Percentiles rank a stretch among this genome's conserved stretches.
phyloP scores from a whole-genome alignment of 2,888 invertebrate genomes.

The Drosophila rubida region DNA sequence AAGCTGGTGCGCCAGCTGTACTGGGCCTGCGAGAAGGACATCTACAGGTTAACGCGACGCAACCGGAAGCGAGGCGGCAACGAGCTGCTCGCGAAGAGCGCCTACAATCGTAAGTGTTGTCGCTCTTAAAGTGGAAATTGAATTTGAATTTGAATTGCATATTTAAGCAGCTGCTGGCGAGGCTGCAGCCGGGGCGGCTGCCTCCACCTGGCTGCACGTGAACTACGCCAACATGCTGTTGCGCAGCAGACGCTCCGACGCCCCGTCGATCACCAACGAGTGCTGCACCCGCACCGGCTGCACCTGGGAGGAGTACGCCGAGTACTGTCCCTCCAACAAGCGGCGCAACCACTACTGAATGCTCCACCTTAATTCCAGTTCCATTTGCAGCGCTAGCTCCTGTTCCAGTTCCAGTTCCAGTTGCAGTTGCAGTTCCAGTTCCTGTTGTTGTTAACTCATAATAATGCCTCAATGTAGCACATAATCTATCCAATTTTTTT shows the following conservation, averaged over 20 bases:
- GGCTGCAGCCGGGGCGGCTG: slow-evolving; percentile 19
- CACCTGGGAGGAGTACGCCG: slow-evolving; percentile 89
- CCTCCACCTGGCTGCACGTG: slow-evolving; percentile 84
- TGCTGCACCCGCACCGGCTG: slow-evolving; percentile 87
- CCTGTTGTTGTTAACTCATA: slow-evolving; percentile 18
- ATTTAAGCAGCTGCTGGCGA: not conserved
- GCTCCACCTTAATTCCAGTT: not conserved
- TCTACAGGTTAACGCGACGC: slow-evolving; percentile 86
- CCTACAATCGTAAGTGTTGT: slow-evolving; percentile 55
- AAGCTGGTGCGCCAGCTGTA: slow-evolving; percentile 86
- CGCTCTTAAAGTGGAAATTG: slow-evolving; percentile 35
- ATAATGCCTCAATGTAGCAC: slow-evolving; percentile 11
- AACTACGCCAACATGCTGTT: slow-evolving; percentile 82
- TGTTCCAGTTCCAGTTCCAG: slow-evolving; percentile 1
- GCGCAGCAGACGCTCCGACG: slow-evolving; percentile 76
- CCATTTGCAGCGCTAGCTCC: not conserved
- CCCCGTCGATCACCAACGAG: slow-evolving; percentile 86
- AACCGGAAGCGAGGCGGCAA: slow-evolving; percentile 74
- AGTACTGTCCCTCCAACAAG: slow-evolving; percentile 88
- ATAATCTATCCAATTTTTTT: slow-evolving; percentile 11
- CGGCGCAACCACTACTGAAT: slow-evolving; percentile 83
- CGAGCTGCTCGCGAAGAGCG: slow-evolving; percentile 54
- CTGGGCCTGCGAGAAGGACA: slow-evolving; percentile 88
- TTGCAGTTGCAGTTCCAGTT: slow-evolving; percentile 3
- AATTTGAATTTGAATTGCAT: too few species aligned